phyloP scores from a whole-genome alignment of 2,113 vertebrate species.

The Phrynosoma platyrhinos region DNA sequence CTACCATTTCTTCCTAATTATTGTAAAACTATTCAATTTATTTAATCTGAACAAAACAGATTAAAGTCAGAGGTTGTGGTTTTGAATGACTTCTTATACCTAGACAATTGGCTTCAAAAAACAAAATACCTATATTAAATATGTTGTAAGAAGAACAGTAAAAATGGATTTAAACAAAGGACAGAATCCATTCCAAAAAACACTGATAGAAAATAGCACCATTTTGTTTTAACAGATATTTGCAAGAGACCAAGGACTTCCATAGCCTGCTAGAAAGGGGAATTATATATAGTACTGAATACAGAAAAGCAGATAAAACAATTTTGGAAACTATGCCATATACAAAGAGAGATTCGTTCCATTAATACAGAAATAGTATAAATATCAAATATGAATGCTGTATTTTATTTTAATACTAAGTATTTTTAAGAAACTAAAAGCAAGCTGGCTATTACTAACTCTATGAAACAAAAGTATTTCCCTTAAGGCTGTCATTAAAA shows the following conservation, averaged over 20 bases:
- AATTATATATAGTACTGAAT: background rate
- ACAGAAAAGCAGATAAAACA: background rate
- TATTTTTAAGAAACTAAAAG: accelerated
- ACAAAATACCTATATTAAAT: background rate
- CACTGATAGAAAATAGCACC: background rate
- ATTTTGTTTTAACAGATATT: background rate
- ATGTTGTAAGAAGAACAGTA: background rate
- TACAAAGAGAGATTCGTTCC: background rate
- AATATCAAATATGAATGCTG: background rate
- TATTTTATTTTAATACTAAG: background rate
- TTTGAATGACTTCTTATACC: background rate
- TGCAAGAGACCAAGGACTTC: background rate
- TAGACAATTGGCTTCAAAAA: background rate
- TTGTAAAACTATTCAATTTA: no score
- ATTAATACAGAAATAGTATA: background rate
- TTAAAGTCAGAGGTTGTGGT: background rate
- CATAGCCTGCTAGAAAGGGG: slow-evolving; percentile 18
- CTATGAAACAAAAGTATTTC: slow-evolving; percentile 72
- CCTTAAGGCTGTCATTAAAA: slow-evolving; percentile 78
- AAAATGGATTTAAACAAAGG: background rate
- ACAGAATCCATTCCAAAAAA: background rate
- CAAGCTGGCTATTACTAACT: slow-evolving; percentile 72
- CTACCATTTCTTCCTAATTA: background rate
- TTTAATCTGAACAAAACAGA: no score
- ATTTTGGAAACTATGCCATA: background rate